Evolutionary conservation across 2,113 vertebrate species (phyloP), one percentile per base, ranked within the genome.

Genomic region (Picathartes gymnocephalus): DNA sequence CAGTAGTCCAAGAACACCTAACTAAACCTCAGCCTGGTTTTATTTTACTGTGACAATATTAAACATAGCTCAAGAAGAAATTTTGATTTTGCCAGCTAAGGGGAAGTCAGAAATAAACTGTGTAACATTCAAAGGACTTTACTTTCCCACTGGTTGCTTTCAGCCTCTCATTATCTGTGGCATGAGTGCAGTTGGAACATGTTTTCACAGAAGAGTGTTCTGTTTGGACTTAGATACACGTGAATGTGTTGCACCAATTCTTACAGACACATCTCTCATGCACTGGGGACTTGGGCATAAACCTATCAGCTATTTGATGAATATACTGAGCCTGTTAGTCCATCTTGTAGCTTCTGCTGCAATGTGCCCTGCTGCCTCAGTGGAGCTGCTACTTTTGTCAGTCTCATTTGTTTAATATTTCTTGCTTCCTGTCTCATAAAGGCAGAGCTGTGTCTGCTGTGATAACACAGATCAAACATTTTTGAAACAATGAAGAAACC

Each of bases 391-490:
- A 25, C 68, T 92, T 95, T 94, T 88, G 83, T 90, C 51, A 30
- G 11, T 76, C 70, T 92, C 33, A 30, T 83, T 95, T 95, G 85
- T 86, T 94, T 93, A 96, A 95, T 56, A 47, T 81, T 94, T 96
- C 71, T 94, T 66, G 72, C 28, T 94, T 95, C 94, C 94, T 93
- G 92, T 54, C 68, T 74, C 8, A 0, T 70, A 90, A 90, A 88
- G 54, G n/a, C 90, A 88, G 81, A 80, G 42, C 82, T 90, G 64
- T 78, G 90, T 90, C 93, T 90, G 68, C 76, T 78, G 50, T 93
- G 92, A 92, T 95, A 96, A 96, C 88, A 62, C 50, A 95, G 62
- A 92, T 90, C 87, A 95, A 94, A 93, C 56, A 93, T 72, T 86
- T 94, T n/a, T 73, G 48, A 88, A 96, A 96, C 79, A 94, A 94